Base-by-base conservation (phyloP, 2,113 vertebrate genomes). In the Pheucticus melanocephalus region DNA sequence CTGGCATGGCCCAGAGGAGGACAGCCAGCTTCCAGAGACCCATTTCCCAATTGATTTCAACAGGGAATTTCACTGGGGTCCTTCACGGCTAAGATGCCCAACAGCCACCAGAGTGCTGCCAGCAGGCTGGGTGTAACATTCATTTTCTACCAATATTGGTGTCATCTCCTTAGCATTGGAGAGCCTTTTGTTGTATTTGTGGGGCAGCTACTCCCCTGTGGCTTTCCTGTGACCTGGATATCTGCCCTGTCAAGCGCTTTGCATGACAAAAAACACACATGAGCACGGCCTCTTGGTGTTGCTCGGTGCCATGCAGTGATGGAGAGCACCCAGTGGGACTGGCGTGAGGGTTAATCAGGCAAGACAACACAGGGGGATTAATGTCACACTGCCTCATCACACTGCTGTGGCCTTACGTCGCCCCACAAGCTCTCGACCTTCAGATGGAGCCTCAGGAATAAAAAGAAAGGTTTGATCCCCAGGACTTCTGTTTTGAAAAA, bases 391-490 rank as follows among this genome's bases (percentile, higher is more conserved):
- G 85, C 94, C 94, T 91, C 23, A 45, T 92, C 40, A 75, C 51
- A 76, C 95, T 95, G 96, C 92, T 16, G 35, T 72, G 87, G 81
- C 82, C 92, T 97, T 51, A 89, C 22, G 18, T 82, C 71, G 76
- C 82, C 95, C 94, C 96, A 95, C 96, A 97, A 94, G 93, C 95
- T 95, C 51, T 69, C 1, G 78, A 95, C 89, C 81, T 95, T 96
- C 97, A 97, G 97, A 98, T 98, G 97, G 83, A 97, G 94, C 85
- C 96, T 91, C 71, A 69, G 95, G 96, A 95, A 91, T 98, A 98
- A 98, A 98, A 98, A 98, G 96, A 98, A 98, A 98, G 97, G 98
- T 98, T 98, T 97, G 94, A 69, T 88, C 91, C 60, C 85, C 76
- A 7, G 75, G 48, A 48, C 80, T 95, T 88, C 82, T 95, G 79